Evolutionary conservation across 2,888 invertebrate genomes (phyloP).

Genomic region (Eulithis testata): DNA sequence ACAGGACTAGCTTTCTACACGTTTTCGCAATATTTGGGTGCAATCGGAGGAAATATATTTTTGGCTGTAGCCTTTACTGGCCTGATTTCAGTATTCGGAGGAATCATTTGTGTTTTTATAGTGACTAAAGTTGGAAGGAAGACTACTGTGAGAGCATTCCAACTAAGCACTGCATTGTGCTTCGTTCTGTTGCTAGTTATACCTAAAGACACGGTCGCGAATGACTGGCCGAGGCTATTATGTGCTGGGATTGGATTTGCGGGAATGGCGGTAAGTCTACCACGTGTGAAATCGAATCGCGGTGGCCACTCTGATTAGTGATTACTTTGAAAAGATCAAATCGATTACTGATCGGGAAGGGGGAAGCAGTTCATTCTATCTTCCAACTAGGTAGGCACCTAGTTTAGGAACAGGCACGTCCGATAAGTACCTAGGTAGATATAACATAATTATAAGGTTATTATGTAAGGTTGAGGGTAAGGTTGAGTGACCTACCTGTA

Average conservation of each 20-base stretch:
- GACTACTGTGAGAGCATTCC: slow-evolving; percentile 75
- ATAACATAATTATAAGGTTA: too few species aligned
- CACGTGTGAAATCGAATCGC: slow-evolving; percentile 41
- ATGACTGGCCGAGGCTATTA: slow-evolving; percentile 83
- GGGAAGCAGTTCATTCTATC: too few species aligned
- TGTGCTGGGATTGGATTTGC: slow-evolving; percentile 87
- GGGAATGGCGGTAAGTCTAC: slow-evolving; percentile 85
- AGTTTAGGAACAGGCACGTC: too few species aligned
- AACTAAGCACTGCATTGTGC: slow-evolving; percentile 76
- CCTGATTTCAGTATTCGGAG: slow-evolving; percentile 81
- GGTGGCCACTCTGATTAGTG: slow-evolving; percentile 1
- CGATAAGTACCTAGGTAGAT: too few species aligned
- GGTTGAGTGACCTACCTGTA: too few species aligned
- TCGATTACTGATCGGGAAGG: background rate
- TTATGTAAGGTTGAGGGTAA: too few species aligned
- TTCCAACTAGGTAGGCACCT: too few species aligned
- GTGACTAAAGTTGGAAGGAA: slow-evolving; percentile 80
- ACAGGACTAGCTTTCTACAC: slow-evolving; percentile 85
- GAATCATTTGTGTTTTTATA: slow-evolving; percentile 78
- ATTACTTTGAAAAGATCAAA: slow-evolving; percentile 16
- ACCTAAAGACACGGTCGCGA: slow-evolving; percentile 68
- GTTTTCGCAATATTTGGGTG: slow-evolving; percentile 85
- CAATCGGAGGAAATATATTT: slow-evolving; percentile 82
- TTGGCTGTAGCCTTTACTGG: slow-evolving; percentile 82
- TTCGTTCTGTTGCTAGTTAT: slow-evolving; percentile 78